Conservation (phyloP, 2,888 invertebrate species). For the Pterostichus madidus region DNA sequence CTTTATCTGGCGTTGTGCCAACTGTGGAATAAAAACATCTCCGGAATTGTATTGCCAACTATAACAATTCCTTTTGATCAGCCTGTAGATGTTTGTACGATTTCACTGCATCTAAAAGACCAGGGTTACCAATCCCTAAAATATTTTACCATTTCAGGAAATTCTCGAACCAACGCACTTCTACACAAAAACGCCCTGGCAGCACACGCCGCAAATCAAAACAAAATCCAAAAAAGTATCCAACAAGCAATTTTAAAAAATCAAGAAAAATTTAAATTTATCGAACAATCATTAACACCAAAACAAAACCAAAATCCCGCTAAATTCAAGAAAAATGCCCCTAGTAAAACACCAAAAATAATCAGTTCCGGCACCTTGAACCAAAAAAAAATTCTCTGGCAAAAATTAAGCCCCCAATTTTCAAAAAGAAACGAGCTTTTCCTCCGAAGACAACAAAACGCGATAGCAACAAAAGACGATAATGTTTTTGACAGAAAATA, state of each 20-base stretch:
- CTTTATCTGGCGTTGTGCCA: too few relatives aligned
- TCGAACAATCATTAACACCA: not conserved
- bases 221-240: constrained; percentile 24
- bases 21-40: too few relatives aligned
- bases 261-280: constrained; percentile 37
- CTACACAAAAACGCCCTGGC: too few relatives aligned
- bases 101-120: too few relatives aligned
- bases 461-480: not conserved
- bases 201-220: not conserved
- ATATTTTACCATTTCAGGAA: too few relatives aligned
- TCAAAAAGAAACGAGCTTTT: not conserved
- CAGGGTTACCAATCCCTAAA: too few relatives aligned
- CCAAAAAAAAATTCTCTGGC: not conserved
- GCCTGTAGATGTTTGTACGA: too few relatives aligned
- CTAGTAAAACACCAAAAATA: not conserved
- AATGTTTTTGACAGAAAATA: constrained; percentile 12
- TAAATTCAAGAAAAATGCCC: constrained; percentile 2
- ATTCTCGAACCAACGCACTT: too few relatives aligned
- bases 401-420: not conserved
- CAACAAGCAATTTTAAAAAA: constrained; percentile 20
- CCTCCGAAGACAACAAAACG: not conserved
- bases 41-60: too few relatives aligned
- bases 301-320: not conserved
- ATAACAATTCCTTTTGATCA: too few relatives aligned
- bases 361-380: constrained; percentile 8